Percentiles rank a stretch among this genome's conserved stretches.
phyloP scores from a whole-genome alignment of 2,113 vertebrate species.

The Clupea harengus region DNA sequence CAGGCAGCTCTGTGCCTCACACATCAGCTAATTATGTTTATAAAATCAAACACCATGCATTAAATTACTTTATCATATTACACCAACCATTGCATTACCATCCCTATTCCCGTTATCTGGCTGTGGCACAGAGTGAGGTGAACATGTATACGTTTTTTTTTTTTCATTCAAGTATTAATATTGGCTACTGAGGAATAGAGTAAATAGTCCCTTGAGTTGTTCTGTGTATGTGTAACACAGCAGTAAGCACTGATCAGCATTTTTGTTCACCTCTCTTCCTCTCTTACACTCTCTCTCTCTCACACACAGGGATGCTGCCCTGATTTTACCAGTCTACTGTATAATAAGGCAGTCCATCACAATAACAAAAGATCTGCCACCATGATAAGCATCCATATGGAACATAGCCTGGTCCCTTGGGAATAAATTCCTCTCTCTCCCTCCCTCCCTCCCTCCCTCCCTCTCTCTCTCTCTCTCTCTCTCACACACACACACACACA shows the following conservation, averaged over 20 bases:
- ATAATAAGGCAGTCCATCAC: conserved; percentile 60
- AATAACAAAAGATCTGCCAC: conserved; percentile 46
- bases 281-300: background rate
- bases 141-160: background rate
- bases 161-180: background rate
- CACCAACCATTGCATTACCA: background rate
- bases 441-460: background rate
- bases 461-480: background rate
- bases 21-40: background rate
- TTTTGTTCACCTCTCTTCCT: background rate
- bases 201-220: no score
- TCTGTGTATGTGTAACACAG: no score
- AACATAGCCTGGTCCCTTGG: conserved; percentile 49
- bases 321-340: conserved; percentile 5
- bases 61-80: background rate
- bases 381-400: conserved; percentile 55
- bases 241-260: background rate
- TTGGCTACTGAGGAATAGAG: background rate
- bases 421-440: conserved; percentile 22
- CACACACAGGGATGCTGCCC: background rate
- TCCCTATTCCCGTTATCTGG: background rate
- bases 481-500: background rate
- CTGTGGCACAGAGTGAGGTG: background rate
- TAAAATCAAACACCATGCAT: no score
- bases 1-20: background rate